Evolutionary conservation across 2,888 invertebrate species (phyloP).

Genomic region (Heliconius hortense): DNA sequence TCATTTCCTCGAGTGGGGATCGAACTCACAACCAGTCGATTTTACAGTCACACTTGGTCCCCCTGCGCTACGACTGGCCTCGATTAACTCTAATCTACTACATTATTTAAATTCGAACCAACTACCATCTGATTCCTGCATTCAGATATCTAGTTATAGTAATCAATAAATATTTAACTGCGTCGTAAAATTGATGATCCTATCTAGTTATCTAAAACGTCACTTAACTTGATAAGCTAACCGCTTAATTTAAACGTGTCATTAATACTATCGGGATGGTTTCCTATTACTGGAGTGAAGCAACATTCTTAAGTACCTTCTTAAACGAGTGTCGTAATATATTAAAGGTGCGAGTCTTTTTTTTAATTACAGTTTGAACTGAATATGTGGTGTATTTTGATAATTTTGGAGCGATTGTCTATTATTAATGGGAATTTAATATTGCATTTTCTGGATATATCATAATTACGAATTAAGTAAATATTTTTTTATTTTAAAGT

Average conservation of each 20-base stretch:
- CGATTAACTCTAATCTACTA: constrained; percentile 10
- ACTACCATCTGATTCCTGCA: constrained; percentile 13
- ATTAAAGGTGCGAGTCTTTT: not conserved
- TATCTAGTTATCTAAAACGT: constrained; percentile 24
- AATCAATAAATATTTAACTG: constrained; percentile 37
- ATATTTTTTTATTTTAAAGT: too few relatives aligned
- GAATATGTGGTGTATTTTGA: too few relatives aligned
- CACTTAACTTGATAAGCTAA: constrained; percentile 36
- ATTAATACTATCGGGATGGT: constrained; percentile 30
- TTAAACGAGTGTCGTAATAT: constrained; percentile 1
- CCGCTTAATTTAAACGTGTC: constrained; percentile 33
- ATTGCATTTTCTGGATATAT: too few relatives aligned
- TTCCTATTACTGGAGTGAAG: not conserved
- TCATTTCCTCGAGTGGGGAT: too few relatives aligned
- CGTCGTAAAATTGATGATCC: constrained; percentile 31
- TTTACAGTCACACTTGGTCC: too few relatives aligned
- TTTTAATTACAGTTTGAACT: not conserved
- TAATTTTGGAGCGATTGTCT: too few relatives aligned
- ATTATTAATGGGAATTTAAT: too few relatives aligned
- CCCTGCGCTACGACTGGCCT: not conserved
- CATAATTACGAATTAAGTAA: too few relatives aligned
- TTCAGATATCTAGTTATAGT: constrained; percentile 5
- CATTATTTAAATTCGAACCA: constrained; percentile 3
- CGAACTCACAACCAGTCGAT: too few relatives aligned
- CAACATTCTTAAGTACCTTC: not conserved